These are phyloP conservation scores for Phymorhynchus buccinoides DNA, from an alignment of 1,140 invertebrate genomes.

Conservation along the genomic window DNA sequence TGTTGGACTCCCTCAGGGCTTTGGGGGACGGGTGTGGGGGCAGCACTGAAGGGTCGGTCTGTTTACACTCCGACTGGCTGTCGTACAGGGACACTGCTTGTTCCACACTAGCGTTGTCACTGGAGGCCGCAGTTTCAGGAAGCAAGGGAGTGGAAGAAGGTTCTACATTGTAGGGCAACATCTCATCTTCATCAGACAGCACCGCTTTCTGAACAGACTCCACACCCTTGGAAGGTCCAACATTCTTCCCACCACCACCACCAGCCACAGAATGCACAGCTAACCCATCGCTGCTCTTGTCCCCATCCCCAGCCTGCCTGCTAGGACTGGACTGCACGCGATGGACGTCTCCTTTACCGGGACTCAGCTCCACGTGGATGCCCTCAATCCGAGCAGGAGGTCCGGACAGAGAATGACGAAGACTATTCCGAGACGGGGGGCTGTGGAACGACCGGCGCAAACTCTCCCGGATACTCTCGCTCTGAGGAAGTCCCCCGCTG, in stretches of 20 bases:
- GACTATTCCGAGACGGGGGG: constrained; percentile 32
- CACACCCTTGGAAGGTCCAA: not conserved
- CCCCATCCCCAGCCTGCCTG: not conserved
- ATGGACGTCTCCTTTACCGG: not conserved
- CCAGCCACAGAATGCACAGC: not conserved
- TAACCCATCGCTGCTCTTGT: not conserved
- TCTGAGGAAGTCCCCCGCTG: not conserved
- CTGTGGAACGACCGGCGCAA: constrained; percentile 50
- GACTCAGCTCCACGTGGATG: constrained; percentile 18
- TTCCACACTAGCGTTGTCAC: no score
- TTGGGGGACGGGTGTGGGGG: not conserved
- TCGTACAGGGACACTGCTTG: not conserved
- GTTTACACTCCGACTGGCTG: constrained; percentile 18
- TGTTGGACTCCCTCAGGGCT: not conserved
- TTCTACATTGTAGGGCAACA: not conserved
- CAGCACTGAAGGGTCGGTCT: constrained; percentile 10
- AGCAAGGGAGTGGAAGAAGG: not conserved
- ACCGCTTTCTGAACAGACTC: not conserved
- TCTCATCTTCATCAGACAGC: not conserved
- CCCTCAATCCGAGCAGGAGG: not conserved
- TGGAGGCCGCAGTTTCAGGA: not conserved
- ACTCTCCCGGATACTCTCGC: constrained; percentile 42
- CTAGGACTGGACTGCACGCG: not conserved
- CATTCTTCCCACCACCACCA: not conserved
- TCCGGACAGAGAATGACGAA: constrained; percentile 27